These are phyloP conservation scores for Axinella damicornis DNA, from an alignment of 37 sponge, comb jelly and placozoan species.

Conservation along the genomic window DNA sequence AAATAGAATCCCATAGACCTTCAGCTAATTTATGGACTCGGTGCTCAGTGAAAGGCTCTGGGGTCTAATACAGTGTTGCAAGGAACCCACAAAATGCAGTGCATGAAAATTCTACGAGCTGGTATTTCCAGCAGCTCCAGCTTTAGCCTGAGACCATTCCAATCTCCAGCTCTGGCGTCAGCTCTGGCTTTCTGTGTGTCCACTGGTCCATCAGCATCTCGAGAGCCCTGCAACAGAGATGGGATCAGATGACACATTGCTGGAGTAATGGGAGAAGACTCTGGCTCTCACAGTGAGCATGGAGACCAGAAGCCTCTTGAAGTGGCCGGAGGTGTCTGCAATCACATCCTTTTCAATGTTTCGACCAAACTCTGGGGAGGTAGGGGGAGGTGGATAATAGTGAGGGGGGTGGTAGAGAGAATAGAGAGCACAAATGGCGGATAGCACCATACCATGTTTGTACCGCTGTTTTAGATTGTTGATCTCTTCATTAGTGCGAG, in stretches of 20 bases:
- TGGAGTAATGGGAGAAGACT: too few relatives aligned
- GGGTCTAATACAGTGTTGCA: too few relatives aligned
- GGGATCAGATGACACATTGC: neutral
- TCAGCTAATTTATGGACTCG: too few relatives aligned
- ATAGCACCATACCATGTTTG: slow-evolving; percentile 63
- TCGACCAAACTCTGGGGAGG: slow-evolving; percentile 28
- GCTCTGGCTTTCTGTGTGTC: slow-evolving; percentile 66
- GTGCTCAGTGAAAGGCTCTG: too few relatives aligned
- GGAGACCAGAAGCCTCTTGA: slow-evolving; percentile 78
- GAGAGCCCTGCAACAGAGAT: neutral
- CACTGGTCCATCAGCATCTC: slow-evolving; percentile 48
- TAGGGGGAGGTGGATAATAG: too few relatives aligned
- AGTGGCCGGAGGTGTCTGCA: slow-evolving; percentile 89
- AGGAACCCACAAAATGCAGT: too few relatives aligned
- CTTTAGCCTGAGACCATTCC: too few relatives aligned
- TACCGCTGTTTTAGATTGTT: slow-evolving; percentile 64
- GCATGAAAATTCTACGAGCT: too few relatives aligned
- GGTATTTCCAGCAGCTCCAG: too few relatives aligned
- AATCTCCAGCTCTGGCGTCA: slow-evolving; percentile 86
- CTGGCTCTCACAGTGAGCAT: slow-evolving; percentile 61
- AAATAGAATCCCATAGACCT: too few relatives aligned
- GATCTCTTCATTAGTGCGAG: slow-evolving; percentile 70
- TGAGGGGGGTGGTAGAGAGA: neutral
- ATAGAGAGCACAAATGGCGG: neutral
- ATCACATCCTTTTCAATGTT: slow-evolving; percentile 76